phyloP scores from a whole-genome alignment of 2,888 invertebrate species.

The Germaria angustata region DNA sequence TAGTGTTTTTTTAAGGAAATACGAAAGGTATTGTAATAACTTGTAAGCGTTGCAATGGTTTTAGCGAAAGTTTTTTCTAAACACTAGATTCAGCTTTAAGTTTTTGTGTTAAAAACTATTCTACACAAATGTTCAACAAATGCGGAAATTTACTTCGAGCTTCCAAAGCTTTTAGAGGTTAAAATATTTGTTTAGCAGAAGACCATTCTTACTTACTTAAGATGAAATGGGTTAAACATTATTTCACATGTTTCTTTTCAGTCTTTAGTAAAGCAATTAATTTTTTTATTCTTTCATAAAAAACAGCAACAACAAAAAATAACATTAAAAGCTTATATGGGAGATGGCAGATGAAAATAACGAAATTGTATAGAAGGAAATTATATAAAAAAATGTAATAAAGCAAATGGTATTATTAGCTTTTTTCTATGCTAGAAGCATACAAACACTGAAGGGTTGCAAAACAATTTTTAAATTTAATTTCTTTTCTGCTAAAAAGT shows the following conservation, averaged over 20 bases:
- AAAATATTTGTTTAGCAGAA: too few species aligned
- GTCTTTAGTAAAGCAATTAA: slow-evolving; percentile 63
- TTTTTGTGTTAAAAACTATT: not conserved
- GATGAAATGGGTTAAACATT: slow-evolving; percentile 27
- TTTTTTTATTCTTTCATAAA: slow-evolving; percentile 41
- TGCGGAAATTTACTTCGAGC: too few species aligned
- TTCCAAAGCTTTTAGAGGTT: not conserved
- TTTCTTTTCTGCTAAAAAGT: slow-evolving; percentile 42
- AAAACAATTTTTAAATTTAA: slow-evolving; percentile 65
- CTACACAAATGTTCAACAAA: too few species aligned
- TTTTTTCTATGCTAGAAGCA: slow-evolving; percentile 31
- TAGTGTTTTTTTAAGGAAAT: too few species aligned
- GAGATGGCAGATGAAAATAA: slow-evolving; percentile 26
- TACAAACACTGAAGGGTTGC: slow-evolving; percentile 48
- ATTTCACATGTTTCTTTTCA: not conserved
- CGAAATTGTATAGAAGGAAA: slow-evolving; percentile 73
- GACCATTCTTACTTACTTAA: too few species aligned
- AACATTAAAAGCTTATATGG: slow-evolving; percentile 57
- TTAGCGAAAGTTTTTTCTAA: too few species aligned
- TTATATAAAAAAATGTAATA: slow-evolving; percentile 70
- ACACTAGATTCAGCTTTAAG: not conserved
- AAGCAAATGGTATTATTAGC: slow-evolving; percentile 67
- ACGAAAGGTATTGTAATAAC: too few species aligned
- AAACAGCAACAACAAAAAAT: slow-evolving; percentile 22
- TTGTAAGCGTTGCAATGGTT: too few species aligned